Evolutionary conservation across 2,888 invertebrate species (phyloP), one percentile per base, ranked within the genome.

Genomic region (Mythimna albipuncta): DNA sequence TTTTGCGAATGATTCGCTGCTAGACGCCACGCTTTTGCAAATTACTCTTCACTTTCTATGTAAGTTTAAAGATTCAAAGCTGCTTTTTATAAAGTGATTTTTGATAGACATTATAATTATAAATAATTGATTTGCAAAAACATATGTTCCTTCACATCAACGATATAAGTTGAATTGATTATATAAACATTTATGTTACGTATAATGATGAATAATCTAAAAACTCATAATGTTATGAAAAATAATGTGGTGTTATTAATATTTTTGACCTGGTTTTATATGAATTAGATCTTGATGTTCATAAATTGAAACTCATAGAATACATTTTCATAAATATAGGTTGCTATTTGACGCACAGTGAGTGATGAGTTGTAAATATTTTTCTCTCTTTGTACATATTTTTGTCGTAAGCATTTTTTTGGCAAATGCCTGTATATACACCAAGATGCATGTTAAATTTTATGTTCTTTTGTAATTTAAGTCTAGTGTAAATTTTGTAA

Each of bases 391-490:
- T 82, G 72, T 72, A 79, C 4, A 54, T 61, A 57, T 78, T 52
- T 55, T 7, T 44, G 0, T n/a, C 5, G 9, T 11, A 19, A 0
- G 35, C 26, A 59, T 41, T 32, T 16, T 1, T 67, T 55, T 9
- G 0, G 0, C 19, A 54, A 77, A 59, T 47, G 4, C 10, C 11
- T 76, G 41, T 72, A 35, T 19, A 79, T 32, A 79, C 57, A 63
- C 7, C 9, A 21, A 57, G 13, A 58, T 64, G 81, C 81, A 80
- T 72, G 83, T 44, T 80, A 75, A 1, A 13, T 26, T 62, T 50
- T 79, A 71, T 73, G 52, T 11, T 13, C 35, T 19, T 47, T 57
- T 80, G 16, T 74, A 50, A 62, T 10, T 38, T 44, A 47, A 26
- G 11, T 47, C 7, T 65, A n/a, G 21, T 78, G 67, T 79, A 71